phyloP scores from a whole-genome alignment of 2,113 vertebrate species.

The Sclerurus mexicanus region DNA sequence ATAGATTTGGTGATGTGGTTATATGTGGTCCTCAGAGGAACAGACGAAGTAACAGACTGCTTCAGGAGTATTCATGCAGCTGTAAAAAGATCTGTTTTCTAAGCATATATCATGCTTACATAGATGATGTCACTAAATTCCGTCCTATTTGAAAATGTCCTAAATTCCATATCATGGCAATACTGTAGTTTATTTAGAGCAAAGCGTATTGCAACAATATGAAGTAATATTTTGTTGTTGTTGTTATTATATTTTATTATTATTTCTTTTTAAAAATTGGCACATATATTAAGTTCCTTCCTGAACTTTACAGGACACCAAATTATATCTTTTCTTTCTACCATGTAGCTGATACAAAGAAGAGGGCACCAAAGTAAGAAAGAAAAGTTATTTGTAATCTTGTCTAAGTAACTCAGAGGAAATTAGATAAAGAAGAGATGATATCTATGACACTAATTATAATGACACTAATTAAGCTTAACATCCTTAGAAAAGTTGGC shows the following conservation, averaged over 20 bases:
- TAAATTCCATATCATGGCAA: not conserved
- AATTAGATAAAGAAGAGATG: not conserved
- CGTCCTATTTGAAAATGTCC: not conserved
- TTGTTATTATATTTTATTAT: no score
- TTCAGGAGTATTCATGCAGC: not conserved
- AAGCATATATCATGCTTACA: no score
- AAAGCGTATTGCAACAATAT: not conserved
- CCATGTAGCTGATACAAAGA: not conserved
- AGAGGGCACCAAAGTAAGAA: not conserved
- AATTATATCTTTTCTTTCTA: not conserved
- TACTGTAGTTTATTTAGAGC: not conserved
- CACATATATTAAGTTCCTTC: not conserved
- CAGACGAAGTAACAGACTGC: not conserved
- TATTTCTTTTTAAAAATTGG: no score
- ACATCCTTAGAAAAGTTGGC: not conserved
- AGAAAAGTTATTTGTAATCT: not conserved
- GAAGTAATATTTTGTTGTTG: not conserved
- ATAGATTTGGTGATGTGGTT: not conserved
- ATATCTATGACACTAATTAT: not conserved
- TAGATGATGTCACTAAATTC: not conserved
- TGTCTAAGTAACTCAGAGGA: not conserved
- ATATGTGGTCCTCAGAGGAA: not conserved
- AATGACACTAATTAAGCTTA: not conserved
- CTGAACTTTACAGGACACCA: not conserved
- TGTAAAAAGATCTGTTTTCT: not conserved